Evolutionary conservation across 2,797 vertebrate species (phyloP).

Genomic region (Sebastes diploproa): DNA sequence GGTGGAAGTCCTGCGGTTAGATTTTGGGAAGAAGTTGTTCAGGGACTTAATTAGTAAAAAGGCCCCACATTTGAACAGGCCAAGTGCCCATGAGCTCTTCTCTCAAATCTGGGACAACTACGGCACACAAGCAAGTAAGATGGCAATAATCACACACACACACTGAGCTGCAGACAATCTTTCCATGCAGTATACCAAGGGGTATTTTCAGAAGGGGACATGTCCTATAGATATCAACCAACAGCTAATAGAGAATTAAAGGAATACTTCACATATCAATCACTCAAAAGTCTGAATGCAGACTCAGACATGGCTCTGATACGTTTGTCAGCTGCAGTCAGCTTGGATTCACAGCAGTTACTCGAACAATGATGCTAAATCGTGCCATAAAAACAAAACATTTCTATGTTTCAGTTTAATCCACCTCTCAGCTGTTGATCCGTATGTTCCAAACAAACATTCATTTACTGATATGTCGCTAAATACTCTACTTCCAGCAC

Average conservation of each 20-base stretch:
- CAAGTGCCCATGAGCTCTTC: slow-evolving; percentile 66
- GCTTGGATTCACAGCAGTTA: background rate
- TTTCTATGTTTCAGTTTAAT: background rate
- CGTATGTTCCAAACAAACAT: background rate
- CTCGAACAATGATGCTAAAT: background rate
- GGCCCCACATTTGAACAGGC: slow-evolving; percentile 49
- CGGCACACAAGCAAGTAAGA: background rate
- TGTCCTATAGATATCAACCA: background rate
- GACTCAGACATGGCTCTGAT: background rate
- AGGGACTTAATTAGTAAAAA: slow-evolving; percentile 78
- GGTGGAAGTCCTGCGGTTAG: slow-evolving; percentile 68
- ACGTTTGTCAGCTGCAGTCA: background rate
- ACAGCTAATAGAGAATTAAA: background rate
- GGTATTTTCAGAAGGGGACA: background rate
- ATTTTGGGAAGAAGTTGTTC: slow-evolving; percentile 63
- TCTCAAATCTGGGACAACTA: slow-evolving; percentile 71
- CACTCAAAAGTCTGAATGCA: background rate
- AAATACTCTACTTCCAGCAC: background rate
- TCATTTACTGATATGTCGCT: background rate
- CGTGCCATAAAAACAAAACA: background rate
- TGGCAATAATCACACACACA: background rate
- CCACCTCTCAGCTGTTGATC: background rate
- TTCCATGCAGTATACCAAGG: background rate
- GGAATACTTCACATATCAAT: background rate
- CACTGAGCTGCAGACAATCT: background rate